Evolutionary conservation across 2,797 vertebrate species (phyloP), one percentile per base, ranked within the genome.

Genomic region (Danio aesculapii): DNA sequence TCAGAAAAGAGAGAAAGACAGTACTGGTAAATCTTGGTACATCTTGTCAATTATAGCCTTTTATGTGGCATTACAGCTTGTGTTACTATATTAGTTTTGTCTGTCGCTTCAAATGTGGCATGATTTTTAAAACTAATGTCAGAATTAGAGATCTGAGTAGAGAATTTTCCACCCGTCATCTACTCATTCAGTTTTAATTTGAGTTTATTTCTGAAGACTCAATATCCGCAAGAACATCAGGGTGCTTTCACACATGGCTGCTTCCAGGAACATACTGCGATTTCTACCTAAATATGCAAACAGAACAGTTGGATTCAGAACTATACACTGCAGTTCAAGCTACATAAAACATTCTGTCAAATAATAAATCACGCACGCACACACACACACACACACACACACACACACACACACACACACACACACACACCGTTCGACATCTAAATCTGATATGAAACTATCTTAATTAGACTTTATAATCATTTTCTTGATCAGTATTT

Each of bases 231-330:
- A 68, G 53, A 58, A 77, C 63, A 77, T 58, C 7, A 43, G 64
- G 53, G 53, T 68, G 63, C 63, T 68, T 67, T 77, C 43, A 68
- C 63, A 77, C 63, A 47, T 58, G 43, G 43, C 53, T 77, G 52
- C 52, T 68, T 77, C 14, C 63, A 68, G 53, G 43, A 77, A 47
- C 19, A 59, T 64, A 77, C 17, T 67, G 75, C 46, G 50, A 77
- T 67, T 57, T 77, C 50, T n/a, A 46, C 50, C 41, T 57, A 57
- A 66, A 77, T 67, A 57, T 43, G 41, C 6, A 9, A 58, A 44
- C 63, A 77, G 6, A 49, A 68, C 43, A 49, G 63, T 58, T 39
- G 67, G 75, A 57, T 57, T 77, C 43, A 11, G 52, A 13, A 47
- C 11, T n/a, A 58, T 58, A 58, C 11, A 17, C 19, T 30, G 43